These are phyloP conservation scores for Agriopis leucophaearia DNA, from an alignment of 2,888 invertebrate species.

Conservation along the genomic window DNA sequence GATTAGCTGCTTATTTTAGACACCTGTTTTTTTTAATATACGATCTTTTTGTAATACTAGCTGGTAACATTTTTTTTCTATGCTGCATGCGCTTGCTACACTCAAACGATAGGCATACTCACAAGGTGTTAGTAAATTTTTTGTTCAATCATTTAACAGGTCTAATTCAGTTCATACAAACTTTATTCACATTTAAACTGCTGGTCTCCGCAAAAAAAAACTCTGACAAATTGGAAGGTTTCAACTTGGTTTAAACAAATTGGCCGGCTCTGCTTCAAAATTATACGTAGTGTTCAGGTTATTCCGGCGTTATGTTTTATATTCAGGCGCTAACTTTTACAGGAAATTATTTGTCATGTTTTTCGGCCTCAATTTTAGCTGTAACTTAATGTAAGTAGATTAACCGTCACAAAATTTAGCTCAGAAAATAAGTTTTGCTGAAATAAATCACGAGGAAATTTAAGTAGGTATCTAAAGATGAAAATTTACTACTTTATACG, in stretches of 20 bases:
- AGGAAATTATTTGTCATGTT: slow-evolving; percentile 28
- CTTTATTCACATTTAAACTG: slow-evolving; percentile 8
- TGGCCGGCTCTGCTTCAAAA: slow-evolving; percentile 15
- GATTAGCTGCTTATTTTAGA: no score
- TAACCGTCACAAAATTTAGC: slow-evolving; percentile 19
- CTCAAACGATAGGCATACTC: no score
- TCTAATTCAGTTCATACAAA: not conserved
- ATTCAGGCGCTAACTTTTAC: slow-evolving; percentile 12
- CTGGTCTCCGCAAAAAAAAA: slow-evolving; percentile 6
- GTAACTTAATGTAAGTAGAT: slow-evolving; percentile 31
- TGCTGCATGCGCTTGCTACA: no score
- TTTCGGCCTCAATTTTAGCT: slow-evolving; percentile 12
- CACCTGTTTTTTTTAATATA: no score
- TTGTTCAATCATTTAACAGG: no score
- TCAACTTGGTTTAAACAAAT: no score
- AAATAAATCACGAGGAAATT: slow-evolving; percentile 28
- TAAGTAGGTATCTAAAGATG: not conserved
- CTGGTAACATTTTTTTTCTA: no score
- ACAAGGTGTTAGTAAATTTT: no score
- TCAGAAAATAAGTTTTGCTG: slow-evolving; percentile 1
- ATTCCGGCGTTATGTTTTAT: slow-evolving; percentile 15
- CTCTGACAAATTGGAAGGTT: slow-evolving; percentile 8
- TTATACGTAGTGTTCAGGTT: slow-evolving; percentile 12
- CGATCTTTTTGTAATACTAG: no score
- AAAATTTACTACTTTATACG: not conserved